Percentiles rank a stretch among this genome's conserved stretches.
These are phyloP conservation scores for Todiramphus chloris DNA, from an alignment of 2,113 vertebrate species.

Conservation along the genomic window DNA sequence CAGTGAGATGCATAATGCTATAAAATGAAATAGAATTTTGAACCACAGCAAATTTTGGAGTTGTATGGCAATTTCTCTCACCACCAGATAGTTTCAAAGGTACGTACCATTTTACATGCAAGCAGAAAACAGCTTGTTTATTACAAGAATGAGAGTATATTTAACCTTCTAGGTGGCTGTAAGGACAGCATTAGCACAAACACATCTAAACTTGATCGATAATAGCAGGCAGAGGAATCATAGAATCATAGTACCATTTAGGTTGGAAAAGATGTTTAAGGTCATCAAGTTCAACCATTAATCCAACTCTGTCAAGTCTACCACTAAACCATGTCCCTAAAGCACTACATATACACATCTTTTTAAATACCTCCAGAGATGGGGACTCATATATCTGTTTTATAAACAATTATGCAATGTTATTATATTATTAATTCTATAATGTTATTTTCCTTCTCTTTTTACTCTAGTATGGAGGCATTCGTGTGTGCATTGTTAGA, in stretches of 20 bases:
- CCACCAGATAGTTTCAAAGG: background rate
- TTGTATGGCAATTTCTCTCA: background rate
- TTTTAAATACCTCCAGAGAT: background rate
- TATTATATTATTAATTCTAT: background rate
- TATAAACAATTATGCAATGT: background rate
- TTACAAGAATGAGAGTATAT: background rate
- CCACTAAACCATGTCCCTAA: background rate
- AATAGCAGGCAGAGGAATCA: background rate
- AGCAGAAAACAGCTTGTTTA: background rate
- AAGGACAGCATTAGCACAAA: background rate
- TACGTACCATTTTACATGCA: background rate
- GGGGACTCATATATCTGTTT: background rate
- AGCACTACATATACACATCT: background rate
- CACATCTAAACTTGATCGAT: background rate
- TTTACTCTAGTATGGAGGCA: background rate
- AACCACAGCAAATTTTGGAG: background rate
- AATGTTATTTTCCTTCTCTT: background rate
- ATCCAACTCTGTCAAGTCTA: background rate
- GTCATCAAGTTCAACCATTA: background rate
- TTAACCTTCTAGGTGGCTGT: background rate
- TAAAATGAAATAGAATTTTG: background rate
- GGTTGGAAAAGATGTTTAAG: background rate
- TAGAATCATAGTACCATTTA: background rate
- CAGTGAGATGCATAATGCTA: background rate
- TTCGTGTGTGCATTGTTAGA: background rate